Evolutionary conservation across 2,113 vertebrate genomes (phyloP).

Genomic region (Numida meleagris): DNA sequence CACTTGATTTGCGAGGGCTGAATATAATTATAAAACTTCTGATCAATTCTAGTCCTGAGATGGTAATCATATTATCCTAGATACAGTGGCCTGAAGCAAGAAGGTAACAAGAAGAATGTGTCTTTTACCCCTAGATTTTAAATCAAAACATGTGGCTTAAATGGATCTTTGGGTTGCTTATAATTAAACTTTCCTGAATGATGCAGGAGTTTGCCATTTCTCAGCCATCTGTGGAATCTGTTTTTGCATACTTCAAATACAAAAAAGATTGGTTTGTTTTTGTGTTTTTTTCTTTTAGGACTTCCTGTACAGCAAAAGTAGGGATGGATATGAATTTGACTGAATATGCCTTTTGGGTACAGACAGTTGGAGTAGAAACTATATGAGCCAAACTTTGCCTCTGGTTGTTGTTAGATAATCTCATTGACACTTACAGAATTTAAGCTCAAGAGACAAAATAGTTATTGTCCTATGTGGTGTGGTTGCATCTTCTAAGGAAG

Average conservation of each 20-base stretch:
- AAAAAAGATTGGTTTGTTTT: not conserved
- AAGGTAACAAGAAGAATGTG: not conserved
- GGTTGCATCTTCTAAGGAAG: not conserved
- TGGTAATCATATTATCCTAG: not conserved
- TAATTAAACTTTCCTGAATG: conserved; percentile 31
- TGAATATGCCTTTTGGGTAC: not conserved
- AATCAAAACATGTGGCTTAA: conserved; percentile 3
- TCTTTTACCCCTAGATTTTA: not conserved
- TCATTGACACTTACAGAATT: not conserved
- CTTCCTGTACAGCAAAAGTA: conserved; percentile 1
- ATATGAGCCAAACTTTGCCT: not conserved
- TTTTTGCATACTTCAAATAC: conserved; percentile 45
- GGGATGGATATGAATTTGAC: not conserved
- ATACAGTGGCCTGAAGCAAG: not conserved
- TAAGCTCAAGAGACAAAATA: not conserved
- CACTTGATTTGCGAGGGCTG: not conserved
- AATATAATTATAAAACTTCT: not conserved
- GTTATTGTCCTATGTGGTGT: accelerated
- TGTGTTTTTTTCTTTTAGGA: not conserved
- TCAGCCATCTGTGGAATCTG: conserved; percentile 25
- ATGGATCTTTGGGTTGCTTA: not conserved
- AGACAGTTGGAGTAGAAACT: not conserved
- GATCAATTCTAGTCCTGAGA: not conserved
- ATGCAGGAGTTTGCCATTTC: conserved; percentile 18
- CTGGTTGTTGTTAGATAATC: not conserved